Percentiles rank a stretch among this genome's conserved stretches.
phyloP scores from a whole-genome alignment of 2,888 invertebrate species.

The Caenorhabditis virilis region DNA sequence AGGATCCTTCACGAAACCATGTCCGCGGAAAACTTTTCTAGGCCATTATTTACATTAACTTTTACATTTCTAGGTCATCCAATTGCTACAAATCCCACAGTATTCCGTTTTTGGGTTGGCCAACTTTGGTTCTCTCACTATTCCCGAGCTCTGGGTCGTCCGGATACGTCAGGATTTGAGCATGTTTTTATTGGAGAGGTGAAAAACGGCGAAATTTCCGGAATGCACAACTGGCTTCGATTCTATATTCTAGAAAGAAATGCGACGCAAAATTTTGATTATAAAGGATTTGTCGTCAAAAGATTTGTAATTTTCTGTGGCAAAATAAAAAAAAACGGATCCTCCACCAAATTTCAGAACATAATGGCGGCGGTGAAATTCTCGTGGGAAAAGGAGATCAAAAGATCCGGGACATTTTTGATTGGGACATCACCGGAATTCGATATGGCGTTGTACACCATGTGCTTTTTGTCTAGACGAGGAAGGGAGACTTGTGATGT shows the following conservation, averaged over 20 bases:
- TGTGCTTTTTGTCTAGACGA: constrained; percentile 82
- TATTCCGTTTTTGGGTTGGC: constrained; percentile 52
- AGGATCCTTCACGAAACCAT: too few species aligned
- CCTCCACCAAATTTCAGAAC: constrained; percentile 45
- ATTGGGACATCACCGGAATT: constrained; percentile 79
- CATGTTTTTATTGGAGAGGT: constrained; percentile 88
- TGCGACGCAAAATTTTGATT: constrained; percentile 72
- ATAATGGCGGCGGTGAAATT: constrained; percentile 61
- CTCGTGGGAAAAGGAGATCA: constrained; percentile 53
- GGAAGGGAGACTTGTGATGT: constrained; percentile 73
- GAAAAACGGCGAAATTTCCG: constrained; percentile 78
- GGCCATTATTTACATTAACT: too few species aligned
- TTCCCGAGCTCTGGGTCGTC: constrained; percentile 76
- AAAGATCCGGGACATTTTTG: constrained; percentile 57
- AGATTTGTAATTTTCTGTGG: constrained; percentile 52
- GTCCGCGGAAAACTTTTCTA: too few species aligned
- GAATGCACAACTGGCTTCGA: constrained; percentile 87
- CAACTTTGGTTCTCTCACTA: constrained; percentile 77
- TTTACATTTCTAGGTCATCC: constrained; percentile 51
- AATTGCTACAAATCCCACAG: constrained; percentile 46
- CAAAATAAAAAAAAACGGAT: neutral
- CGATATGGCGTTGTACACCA: constrained; percentile 86
- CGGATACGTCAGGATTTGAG: constrained; percentile 89
- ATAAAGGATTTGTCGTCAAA: constrained; percentile 66
- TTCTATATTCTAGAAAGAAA: constrained; percentile 76